Base-by-base conservation (phyloP, 2,888 invertebrate genomes). In the Trilocha varians region DNA sequence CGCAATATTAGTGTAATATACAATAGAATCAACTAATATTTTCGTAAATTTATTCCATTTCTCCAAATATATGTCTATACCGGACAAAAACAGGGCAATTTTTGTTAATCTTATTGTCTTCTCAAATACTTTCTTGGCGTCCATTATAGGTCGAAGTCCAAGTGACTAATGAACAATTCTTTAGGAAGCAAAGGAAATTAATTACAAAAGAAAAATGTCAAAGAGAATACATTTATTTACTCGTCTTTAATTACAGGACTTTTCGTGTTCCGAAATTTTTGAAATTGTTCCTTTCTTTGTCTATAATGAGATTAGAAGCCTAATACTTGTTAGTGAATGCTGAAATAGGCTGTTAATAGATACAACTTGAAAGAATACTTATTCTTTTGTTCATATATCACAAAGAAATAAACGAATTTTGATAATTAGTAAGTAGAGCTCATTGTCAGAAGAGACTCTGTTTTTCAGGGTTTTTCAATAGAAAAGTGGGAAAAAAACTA, bases 1-100 rank as follows among this genome's bases (percentile, higher is more conserved):
- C 3, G 65, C 5, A 0, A 67, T 33, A 42, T 77, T 70, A 4
- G 62, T 61, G 45, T 63, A 64, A 49, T 57, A 74, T 0, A 70
- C 25, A 35, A 47, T 49, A 0, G 44, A 15, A 15, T 57, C 48
- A n/a, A 67, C 39, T 2, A 66, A 48, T 5, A 47, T 35, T 18
- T 64, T 52, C 0, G 56, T n/a, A 0, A 39, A 9, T 4, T 34
- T 45, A 18, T 57, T 42, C 11, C 15, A 46, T 15, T 57, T 45
- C 1, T 34, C 25, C 1, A 49, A 17, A 1, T 45, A 45, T 0
- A 66, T 47, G 43, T 62, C 62, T 25, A 79, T 63, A 0, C 79
- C 78, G 0, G 72, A 70, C 6, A 70, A n/a, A 0, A 65, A 16
- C 1, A 77, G 58, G 3, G 59, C 44, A 6, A 57, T 38, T 40